A percentile compares a stretch with the other conserved stretches of the same genome.
phyloP scores from a whole-genome alignment of 2,888 invertebrate genomes.

The Limenitis camilla region DNA sequence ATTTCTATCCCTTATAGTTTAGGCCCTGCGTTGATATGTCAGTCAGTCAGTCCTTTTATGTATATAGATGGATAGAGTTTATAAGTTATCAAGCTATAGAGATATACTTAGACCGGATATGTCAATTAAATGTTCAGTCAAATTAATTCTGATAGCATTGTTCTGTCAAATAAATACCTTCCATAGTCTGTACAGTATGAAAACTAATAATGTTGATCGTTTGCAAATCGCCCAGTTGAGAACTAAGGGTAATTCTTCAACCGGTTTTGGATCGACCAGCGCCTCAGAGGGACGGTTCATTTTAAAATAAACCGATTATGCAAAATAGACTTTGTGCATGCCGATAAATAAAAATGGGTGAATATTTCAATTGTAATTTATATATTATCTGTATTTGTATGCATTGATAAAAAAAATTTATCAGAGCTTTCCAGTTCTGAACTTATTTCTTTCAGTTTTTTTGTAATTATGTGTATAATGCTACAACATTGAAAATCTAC shows the following conservation, averaged over 20 bases:
- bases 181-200: constrained; percentile 12
- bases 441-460: no score
- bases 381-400: constrained; percentile 20
- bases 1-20: no score
- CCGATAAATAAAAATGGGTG: constrained; percentile 34
- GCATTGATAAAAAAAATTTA: no score
- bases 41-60: no score
- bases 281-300: constrained; percentile 42
- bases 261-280: constrained; percentile 37
- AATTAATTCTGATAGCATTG: constrained; percentile 20
- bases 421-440: no score
- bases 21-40: no score
- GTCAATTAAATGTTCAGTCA: background rate
- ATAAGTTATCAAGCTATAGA: no score
- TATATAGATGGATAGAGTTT: no score
- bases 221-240: constrained; percentile 11
- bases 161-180: constrained; percentile 18
- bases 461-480: no score
- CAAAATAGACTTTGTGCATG: constrained; percentile 42
- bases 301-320: constrained; percentile 56
- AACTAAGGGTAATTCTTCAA: constrained; percentile 35
- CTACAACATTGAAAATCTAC: no score
- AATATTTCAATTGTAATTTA: constrained; percentile 27
- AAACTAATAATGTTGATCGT: constrained; percentile 19
- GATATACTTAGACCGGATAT: background rate